Base-by-base conservation (phyloP, 2,113 vertebrate genomes). In the Pholis gunnellus region DNA sequence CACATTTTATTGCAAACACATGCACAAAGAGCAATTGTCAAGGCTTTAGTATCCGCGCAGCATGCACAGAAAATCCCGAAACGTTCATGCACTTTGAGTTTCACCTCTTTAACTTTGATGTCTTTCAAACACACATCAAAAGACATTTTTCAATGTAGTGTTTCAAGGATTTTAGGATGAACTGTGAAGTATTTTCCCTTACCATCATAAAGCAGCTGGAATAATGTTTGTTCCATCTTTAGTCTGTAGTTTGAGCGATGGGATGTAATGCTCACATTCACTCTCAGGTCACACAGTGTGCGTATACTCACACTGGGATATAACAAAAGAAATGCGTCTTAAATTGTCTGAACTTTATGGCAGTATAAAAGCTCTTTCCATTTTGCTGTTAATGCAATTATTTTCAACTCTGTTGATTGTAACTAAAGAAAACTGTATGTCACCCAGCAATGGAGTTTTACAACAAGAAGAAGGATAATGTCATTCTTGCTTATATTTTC, bases 1-100 rank as follows among this genome's bases (percentile, higher is more conserved):
- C 15, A 22, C 38, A 29, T 84, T 68, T 79, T 60, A 68, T 44
- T 29, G 54, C 54, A 79, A 71, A 72, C 44, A 67, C 57, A 50
- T 60, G 74, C 60, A 65, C 13, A 57, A 36, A 67, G 22, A 63
- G 34, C 4, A 29, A 22, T 27, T 27, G 46, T 25, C 5, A 17
- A 9, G 38, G 14, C 5, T 60, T 75, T 7, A 44, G 18, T 59
- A 34, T 65, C 17, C 4, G 8, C 46, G 18, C 5, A 3, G 4
- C 3, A 67, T 13, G 29, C 40, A 54, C 50, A 54, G 25, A 56
- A 57, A 27, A n/a, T 44, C 17, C 3, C 57, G 22, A 44, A 46
- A 29, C 17, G 38, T 65, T 63, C 11, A 52, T 22, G 61, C 22
- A 67, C 4, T 46, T 69, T 25, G 22, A 25, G 9, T 68, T 25